Base-by-base conservation (phyloP, 2,797 vertebrate species). In the Erpetoichthys calabaricus region DNA sequence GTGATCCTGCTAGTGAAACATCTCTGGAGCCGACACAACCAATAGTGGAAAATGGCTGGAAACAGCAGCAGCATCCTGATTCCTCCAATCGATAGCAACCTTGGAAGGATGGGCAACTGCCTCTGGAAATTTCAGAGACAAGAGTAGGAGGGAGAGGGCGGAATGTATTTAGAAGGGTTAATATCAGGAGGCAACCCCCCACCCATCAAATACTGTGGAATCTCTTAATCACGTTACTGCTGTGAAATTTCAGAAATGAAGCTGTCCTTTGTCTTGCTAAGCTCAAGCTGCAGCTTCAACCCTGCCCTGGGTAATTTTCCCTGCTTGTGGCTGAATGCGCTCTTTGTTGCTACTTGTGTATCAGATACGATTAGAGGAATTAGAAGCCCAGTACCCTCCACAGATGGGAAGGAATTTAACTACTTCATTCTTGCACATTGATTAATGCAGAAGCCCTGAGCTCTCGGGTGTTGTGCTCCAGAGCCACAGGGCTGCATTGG, bases 201-300 rank as follows among this genome's bases (percentile, higher is more conserved):
- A 49, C 10, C 47, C 45, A 49, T 51, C 57, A 51, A 44, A 51
- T 58, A 51, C 50, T 58, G n/a, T 76, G 81, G 81, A 84, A 81
- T 84, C 81, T 78, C 84, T 86, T 86, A 86, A 86, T 87, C 84
- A 85, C 68, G 68, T 79, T 84, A 80, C 72, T 80, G 81, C 68
- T 80, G 82, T 86, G 84, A 86, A 86, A 87, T 87, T 85, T 86
- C 82, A 86, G 77, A 77, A 76, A 75, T 87, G 82, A 85, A 86
- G 75, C 76, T 68, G 74, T 76, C 77, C 82, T 85, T 87, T 87
- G 84, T 87, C 83, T 75, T 63, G 67, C 77, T 67, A 45, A 62
- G 58, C 44, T 25, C 25, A 25, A 25, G 25, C 25, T 25, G 25
- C 25, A 25, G 25, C 25, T 75, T 78, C 78, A 75, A 82, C 80